Base-by-base conservation (phyloP, 2,797 vertebrate species). In the Onychomys arenicola region DNA sequence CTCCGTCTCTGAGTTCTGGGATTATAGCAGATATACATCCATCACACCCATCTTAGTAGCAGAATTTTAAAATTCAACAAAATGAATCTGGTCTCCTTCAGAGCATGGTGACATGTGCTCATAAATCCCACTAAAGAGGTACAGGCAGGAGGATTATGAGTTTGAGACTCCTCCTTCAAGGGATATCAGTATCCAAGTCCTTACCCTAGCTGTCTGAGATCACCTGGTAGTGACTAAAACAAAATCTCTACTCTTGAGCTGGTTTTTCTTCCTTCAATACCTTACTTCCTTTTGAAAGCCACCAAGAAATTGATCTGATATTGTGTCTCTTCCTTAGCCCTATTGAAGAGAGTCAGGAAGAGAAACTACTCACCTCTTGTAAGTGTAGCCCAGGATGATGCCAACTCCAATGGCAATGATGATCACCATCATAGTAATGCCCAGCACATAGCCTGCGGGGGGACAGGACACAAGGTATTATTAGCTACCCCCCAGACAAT, bases 361-460 rank as follows among this genome's bases (percentile, higher is more conserved):
- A 96, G 71, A 29, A 86, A 85, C 32, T 83, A 98, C 98, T 98
- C 90, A 99, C 99, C 99, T 99, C 97, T 99, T 99, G 93, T 99
- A 99, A 91, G 98, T 96, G 55, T 99, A 99, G 78, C 99, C 99
- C 92, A 99, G 5, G 52, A 98, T 94, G 91, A 99, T 98, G 55
- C 99, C 99, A 0, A 95, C 97, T 90, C 99, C 99, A 0, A 98
- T 98, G 37, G 96, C 96, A 2, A 99, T 98, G 83, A 99, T 98
- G 92, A 99, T 98, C 37, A 98, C 98, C 82, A 98, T 98, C 99
- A 99, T 99, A 90, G 98, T 96, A 78, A 99, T 95, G 6, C 98
- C 99, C 97, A 99, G 97, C 91, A 99, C 98, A 0, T 98, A 98
- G 6, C 99, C 99, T 99, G 91, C 4, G 19, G 90, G 52, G 90